phyloP scores from a whole-genome alignment of 2,113 vertebrate species.

The Pitta sordida region DNA sequence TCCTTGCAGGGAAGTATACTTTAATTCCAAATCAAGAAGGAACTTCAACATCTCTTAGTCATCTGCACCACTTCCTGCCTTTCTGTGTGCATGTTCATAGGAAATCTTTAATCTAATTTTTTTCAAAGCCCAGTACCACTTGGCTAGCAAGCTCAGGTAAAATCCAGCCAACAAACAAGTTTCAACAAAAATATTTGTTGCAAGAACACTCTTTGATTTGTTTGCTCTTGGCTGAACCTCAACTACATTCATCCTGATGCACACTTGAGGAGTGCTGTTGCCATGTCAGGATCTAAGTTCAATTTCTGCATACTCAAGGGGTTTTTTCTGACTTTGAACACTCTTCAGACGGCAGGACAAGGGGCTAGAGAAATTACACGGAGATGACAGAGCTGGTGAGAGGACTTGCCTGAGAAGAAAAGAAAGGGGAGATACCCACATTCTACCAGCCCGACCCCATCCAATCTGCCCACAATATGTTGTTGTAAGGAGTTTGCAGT shows the following conservation, averaged over 20 bases:
- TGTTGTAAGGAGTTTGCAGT: conserved; percentile 68
- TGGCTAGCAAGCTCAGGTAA: conserved; percentile 35
- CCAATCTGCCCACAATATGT: conserved; percentile 67
- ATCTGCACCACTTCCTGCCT: conserved; percentile 45
- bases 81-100: conserved; percentile 20
- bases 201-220: conserved; percentile 41
- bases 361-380: conserved; percentile 29
- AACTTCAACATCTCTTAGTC: conserved; percentile 18
- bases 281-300: not conserved
- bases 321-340: conserved; percentile 12
- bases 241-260: conserved; percentile 40
- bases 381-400: conserved; percentile 19
- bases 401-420: conserved; percentile 53
- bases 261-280: not conserved
- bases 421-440: conserved; percentile 43
- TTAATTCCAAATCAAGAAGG: conserved; percentile 32
- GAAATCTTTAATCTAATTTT: conserved; percentile 48
- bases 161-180: conserved; percentile 57
- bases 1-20: conserved; percentile 5
- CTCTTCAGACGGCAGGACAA: conserved; percentile 21
- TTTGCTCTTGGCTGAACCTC: conserved; percentile 31
- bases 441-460: conserved; percentile 15
- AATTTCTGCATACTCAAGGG: not conserved
- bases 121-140: conserved; percentile 30
- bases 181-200: conserved; percentile 54